Evolutionary conservation across 2,797 vertebrate genomes (phyloP), one percentile per base, ranked within the genome.

Genomic region (Pseudochirops corinnae): DNA sequence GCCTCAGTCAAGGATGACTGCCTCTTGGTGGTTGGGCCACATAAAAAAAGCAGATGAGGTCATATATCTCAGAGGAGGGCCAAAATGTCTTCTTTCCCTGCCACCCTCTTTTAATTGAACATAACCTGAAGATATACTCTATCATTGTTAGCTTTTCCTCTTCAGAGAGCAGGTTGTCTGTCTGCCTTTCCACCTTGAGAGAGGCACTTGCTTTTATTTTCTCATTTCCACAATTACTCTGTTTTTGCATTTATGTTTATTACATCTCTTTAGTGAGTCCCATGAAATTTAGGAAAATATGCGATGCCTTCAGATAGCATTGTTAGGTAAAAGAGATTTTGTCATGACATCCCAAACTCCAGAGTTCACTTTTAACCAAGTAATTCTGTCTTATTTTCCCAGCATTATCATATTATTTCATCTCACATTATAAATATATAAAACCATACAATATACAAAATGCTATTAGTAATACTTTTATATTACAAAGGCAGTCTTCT

Each of bases 21-120:
- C 10, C 94, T 96, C 24, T 93, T 0, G 24, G 16, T 91, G 52
- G 62, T 0, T 53, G 14, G 39, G 4, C 90, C 56, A 58, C 5
- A 67, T 12, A 90, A 5, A n/a, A 46, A 94, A 95, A 95, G 5
- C 0, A 91, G 57, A 94, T 98, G 56, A 93, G 33, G 92, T 93
- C 28, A 90, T 92, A 92, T 93, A 94, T 92, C 74, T 28, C 39
- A 87, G 52, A 93, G 29, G 50, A 16, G 31, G 87, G 58, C 31
- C 33, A 67, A 91, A 94, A 26, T 91, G 11, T 0, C 5, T 94
- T 94, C 29, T 90, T 50, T 21, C 55, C 39, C 56, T 93, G 3
- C 9, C 31, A 87, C 7, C 1, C 21, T 87, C 50, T 91, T 53
- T 91, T 46, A 55, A 55, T 55, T 55, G 28, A 55, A 55, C 18